Evolutionary conservation across 1,140 invertebrate species (phyloP), one percentile per base, ranked within the genome.

Genomic region (Zaprionus davidi): DNA sequence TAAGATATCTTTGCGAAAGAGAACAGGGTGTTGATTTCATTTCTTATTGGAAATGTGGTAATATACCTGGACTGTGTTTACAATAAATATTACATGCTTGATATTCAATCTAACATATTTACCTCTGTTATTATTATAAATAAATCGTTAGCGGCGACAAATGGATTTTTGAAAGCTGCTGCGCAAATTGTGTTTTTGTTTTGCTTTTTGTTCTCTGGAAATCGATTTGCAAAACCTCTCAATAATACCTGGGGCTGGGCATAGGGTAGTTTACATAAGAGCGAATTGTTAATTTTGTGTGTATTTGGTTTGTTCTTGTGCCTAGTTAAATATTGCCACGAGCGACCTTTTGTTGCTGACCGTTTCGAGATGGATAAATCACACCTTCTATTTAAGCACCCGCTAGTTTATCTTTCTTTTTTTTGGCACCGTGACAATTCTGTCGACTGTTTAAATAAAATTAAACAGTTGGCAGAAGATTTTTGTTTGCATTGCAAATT

Each of bases 341-440:
- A 11, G 46, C 26, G 55, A 73, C 38, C 69, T 56, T 67, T 51
- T 24, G 46, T 24, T 51, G 46, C 17, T 51, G 46, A 49, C 46
- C n/a, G n/a, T 49, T 49, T 11, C 51, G 34, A 44, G 2, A 56
- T 56, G 26, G 26, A 49, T 41, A 76, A 41, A 68, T 68, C 64
- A 87, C 84, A 88, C 84, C 84, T 88, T 88, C 65, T 71, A 56
- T 65, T 20, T 24, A 24, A 51, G 20, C 46, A 51, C 46, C 3
- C 46, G 11, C 20, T 12, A 51, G 20, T 1, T 65, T 55, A 38
- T 17, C 24, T 17, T 44, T 38, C 31, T 26, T 28, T 46, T 57
- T 57, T 85, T 88, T 88, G 84, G 84, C 84, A 90, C 59, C 24
- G 71, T 88, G 85, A 76, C 84, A 88, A 88, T 75, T 78, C 6